phyloP scores from a whole-genome alignment of 1,140 invertebrate genomes.

The Cephus cinctus region DNA sequence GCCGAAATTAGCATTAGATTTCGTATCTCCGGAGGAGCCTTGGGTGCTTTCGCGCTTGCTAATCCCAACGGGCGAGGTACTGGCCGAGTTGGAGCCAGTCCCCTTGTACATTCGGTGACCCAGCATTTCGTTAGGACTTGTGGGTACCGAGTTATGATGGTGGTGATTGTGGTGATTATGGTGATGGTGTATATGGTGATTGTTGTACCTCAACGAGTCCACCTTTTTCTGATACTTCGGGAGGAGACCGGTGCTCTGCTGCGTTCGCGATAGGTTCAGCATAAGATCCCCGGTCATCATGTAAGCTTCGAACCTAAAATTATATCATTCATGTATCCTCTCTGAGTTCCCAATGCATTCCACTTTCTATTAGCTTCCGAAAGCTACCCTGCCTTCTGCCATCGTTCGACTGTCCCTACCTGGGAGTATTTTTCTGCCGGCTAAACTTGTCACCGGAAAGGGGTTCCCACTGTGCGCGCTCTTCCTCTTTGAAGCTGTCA shows the following conservation, averaged over 20 bases:
- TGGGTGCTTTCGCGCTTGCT: slow-evolving; percentile 49
- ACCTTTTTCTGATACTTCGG: slow-evolving; percentile 68
- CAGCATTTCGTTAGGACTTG: slow-evolving; percentile 71
- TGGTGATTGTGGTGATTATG: slow-evolving; percentile 50
- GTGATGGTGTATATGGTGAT: slow-evolving; percentile 46
- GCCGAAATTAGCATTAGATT: slow-evolving; percentile 37
- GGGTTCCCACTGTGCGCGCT: slow-evolving; percentile 59
- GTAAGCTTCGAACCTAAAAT: slow-evolving; percentile 81
- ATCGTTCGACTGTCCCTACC: slow-evolving; percentile 36
- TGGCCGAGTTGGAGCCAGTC: slow-evolving; percentile 58
- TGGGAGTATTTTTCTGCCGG: slow-evolving; percentile 50
- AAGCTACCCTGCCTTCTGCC: too few relatives aligned
- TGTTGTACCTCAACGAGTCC: slow-evolving; percentile 57
- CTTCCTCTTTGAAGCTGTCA: slow-evolving; percentile 56
- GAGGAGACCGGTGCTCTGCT: slow-evolving; percentile 62
- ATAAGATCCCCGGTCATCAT: slow-evolving; percentile 98
- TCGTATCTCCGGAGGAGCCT: slow-evolving; percentile 19
- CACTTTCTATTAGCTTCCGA: too few relatives aligned
- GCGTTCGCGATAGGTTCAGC: slow-evolving; percentile 82
- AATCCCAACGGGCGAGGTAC: slow-evolving; percentile 56
- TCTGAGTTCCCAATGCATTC: too few relatives aligned
- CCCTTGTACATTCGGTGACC: slow-evolving; percentile 48
- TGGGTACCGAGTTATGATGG: slow-evolving; percentile 75
- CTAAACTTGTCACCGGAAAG: slow-evolving; percentile 51
- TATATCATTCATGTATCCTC: too few relatives aligned